Conservation (phyloP, 2,888 invertebrate species). For the Drosophila emarginata region DNA sequence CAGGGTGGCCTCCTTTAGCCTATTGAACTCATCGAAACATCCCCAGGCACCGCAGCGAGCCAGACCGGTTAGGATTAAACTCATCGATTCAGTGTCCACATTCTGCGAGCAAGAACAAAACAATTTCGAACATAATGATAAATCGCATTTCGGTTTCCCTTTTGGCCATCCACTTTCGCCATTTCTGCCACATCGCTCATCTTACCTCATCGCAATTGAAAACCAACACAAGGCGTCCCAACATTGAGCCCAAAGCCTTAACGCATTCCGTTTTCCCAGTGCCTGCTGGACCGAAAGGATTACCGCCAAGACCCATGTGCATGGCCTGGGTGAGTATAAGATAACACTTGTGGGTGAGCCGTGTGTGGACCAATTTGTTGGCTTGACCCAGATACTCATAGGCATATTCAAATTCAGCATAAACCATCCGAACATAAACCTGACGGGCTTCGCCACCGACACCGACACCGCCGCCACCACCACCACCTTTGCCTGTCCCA, state of each 20-base stretch:
- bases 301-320: conserved; percentile 97
- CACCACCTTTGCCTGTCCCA: not conserved
- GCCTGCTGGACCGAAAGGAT: conserved; percentile 99
- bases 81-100: conserved; percentile 97
- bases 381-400: conserved; percentile 99
- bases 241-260: conserved; percentile 94
- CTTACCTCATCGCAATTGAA: conserved; percentile 97
- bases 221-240: conserved; percentile 96
- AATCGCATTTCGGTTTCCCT: conserved; percentile 36
- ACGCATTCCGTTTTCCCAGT: conserved; percentile 99
- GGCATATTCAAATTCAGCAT: conserved; percentile 96
- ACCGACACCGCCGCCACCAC: not conserved
- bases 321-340: conserved; percentile 98
- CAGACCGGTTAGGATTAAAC: conserved; percentile 95
- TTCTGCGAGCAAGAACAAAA: conserved; percentile 84
- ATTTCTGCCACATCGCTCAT: not conserved
- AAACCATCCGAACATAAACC: conserved; percentile 90
- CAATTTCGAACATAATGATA: conserved; percentile 52
- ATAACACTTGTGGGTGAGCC: conserved; percentile 98
- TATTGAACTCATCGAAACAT: conserved; percentile 99
- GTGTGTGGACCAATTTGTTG: conserved; percentile 96
- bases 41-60: conserved; percentile 98
- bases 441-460: conserved; percentile 37
- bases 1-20: conserved; percentile 95
- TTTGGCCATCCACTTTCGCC: conserved; percentile 3